phyloP scores from a whole-genome alignment of 2,888 invertebrate genomes.

The Nesidiocoris tenuis region DNA sequence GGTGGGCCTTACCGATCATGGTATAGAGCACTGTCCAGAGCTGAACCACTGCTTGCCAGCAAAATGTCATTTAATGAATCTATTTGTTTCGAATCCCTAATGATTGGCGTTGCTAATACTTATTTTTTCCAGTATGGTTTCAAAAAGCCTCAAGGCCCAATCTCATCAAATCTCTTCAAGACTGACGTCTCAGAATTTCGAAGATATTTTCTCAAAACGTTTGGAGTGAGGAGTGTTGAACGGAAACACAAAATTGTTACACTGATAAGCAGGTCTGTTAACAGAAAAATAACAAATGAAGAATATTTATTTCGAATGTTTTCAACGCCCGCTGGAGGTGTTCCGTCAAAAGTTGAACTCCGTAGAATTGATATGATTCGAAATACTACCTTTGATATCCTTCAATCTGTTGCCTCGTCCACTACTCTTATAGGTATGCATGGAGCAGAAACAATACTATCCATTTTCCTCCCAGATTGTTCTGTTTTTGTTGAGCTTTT shows the following conservation, averaged over 20 bases:
- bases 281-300: conserved; percentile 57
- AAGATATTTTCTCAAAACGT: conserved; percentile 49
- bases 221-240: conserved; percentile 40
- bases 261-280: conserved; percentile 53
- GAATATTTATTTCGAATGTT: conserved; percentile 53
- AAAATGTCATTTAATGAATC: conserved; percentile 49
- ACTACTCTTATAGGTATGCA: conserved; percentile 52
- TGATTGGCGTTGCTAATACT: conserved; percentile 51
- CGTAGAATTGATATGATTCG: conserved; percentile 46
- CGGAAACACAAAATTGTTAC: conserved; percentile 40
- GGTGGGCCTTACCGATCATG: conserved; percentile 52
- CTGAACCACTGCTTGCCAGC: conserved; percentile 50
- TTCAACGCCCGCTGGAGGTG: conserved; percentile 3
- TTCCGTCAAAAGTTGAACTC: neutral
- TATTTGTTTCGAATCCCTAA: conserved; percentile 54
- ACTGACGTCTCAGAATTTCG: conserved; percentile 50
- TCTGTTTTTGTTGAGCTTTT: conserved; percentile 57
- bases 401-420: conserved; percentile 45
- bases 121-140: conserved; percentile 60
- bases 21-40: conserved; percentile 54
- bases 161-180: conserved; percentile 47
- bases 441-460: conserved; percentile 56
- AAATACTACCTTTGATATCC: conserved; percentile 46
- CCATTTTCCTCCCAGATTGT: conserved; percentile 55
- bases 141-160: conserved; percentile 55